Evolutionary conservation across 2,113 vertebrate species (phyloP).

Genomic region (Eonycteris spelaea): DNA sequence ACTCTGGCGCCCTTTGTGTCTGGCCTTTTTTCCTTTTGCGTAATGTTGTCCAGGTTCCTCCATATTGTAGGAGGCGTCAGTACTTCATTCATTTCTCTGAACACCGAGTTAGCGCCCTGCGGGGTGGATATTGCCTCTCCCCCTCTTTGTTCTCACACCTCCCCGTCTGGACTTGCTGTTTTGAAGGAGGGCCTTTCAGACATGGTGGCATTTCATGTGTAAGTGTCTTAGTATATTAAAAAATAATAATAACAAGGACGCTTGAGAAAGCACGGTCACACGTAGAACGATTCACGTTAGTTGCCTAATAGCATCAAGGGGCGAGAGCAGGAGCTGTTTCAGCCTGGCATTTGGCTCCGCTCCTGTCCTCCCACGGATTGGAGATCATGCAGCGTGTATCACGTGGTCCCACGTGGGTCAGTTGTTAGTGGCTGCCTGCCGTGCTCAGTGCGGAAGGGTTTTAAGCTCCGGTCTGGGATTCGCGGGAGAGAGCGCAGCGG

Average conservation of each 20-base stretch:
- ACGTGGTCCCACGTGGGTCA: not conserved
- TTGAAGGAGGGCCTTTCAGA: not conserved
- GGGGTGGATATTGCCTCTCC: fast-evolving
- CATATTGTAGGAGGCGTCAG: fast-evolving
- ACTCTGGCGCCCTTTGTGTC: not conserved
- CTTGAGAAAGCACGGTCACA: not conserved
- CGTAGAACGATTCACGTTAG: not conserved
- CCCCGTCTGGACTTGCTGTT: not conserved
- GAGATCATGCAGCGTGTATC: not conserved
- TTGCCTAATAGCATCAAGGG: not conserved
- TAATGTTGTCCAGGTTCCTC: not conserved
- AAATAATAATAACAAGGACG: not conserved
- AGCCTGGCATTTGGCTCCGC: not conserved
- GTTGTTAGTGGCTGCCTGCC: not conserved
- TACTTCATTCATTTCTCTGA: too few species aligned
- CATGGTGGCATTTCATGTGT: not conserved
- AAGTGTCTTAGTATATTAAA: not conserved
- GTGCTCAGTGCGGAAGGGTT: not conserved
- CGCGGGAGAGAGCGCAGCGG: not conserved
- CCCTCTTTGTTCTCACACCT: not conserved
- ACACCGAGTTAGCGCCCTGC: not conserved
- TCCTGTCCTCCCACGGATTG: not conserved
- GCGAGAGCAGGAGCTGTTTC: not conserved
- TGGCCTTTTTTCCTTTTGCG: not conserved
- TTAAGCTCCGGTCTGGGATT: not conserved